Base-by-base conservation (phyloP, 2,888 invertebrate species). In the Megastigmus dorsalis region DNA sequence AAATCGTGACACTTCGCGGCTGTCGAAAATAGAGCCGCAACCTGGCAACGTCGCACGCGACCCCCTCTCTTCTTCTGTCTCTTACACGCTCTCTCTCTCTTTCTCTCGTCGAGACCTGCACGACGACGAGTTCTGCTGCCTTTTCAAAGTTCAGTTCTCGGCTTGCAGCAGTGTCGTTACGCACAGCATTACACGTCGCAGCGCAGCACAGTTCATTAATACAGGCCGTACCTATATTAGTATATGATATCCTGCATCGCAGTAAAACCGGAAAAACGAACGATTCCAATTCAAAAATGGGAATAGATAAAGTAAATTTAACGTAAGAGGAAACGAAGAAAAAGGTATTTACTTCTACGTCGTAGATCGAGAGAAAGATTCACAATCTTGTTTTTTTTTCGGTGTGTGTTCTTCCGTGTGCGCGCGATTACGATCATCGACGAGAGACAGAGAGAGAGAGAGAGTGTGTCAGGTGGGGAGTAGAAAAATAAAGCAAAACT, bases 1-100 rank as follows among this genome's bases (percentile, higher is more conserved):
- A 73, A 67, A 73, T 73, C 43, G 18, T 45, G 54, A 30, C 28
- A 54, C 20, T 73, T 73, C 73, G 73, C 73, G 73, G 67, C 23
- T 69, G 62, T 70, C 43, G 52, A 55, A 54, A 70, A 74, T 71
- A 54, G 62, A 70, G 60, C 41, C 45, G 9, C 62, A 23, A 66
- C 23, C 41, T 68, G 60, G 69, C 69, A 74, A 74, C 65, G 45
- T 52, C 28, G 73, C 54, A 18, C 36, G 52, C 57, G 33, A 13
- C 57, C 23, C 20, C 55, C 52, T 69, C 28, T 43, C 52, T 57
- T 48, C 54, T 23, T 54, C 60, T 72, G 54, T 55, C 59, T 15
- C 15, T 43, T 18, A n/a, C 43, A 28, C 59, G 28, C 45, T 62
- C 38, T 57, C 43, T 26, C 38, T 26, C 59, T 41, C 60, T 43